phyloP scores from a whole-genome alignment of 1,140 invertebrate genomes.

The Tetramorium parvispinum region DNA sequence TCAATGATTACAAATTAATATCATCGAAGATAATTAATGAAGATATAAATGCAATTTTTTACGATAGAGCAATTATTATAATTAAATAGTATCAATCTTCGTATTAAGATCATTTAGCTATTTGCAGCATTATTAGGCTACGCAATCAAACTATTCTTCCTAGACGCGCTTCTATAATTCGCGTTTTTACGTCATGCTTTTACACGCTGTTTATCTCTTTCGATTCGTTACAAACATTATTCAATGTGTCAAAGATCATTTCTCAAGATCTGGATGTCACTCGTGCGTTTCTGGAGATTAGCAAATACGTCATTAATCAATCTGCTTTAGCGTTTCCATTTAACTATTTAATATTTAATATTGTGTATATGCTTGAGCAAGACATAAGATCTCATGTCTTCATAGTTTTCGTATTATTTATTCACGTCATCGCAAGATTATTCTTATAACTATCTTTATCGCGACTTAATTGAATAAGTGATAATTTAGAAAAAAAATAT shows the following conservation, averaged over 20 bases:
- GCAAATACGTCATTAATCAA: neutral
- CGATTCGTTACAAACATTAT: neutral
- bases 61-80: neutral
- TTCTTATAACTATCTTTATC: neutral
- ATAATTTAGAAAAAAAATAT: neutral
- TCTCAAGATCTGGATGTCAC: neutral
- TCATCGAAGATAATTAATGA: neutral
- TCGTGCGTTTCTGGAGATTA: neutral
- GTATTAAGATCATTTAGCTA: neutral
- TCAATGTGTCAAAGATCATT: neutral
- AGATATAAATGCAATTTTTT: neutral
- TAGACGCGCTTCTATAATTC: neutral
- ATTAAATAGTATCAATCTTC: neutral
- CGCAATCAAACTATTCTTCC: neutral
- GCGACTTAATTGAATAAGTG: neutral
- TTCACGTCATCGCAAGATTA: neutral
- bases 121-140: neutral
- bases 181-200: neutral
- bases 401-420: neutral
- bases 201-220: neutral
- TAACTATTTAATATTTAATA: constrained; percentile 3
- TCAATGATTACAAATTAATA: neutral
- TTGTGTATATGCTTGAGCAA: neutral
- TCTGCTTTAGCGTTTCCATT: neutral
- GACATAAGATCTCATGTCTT: neutral